Evolutionary conservation across 2,113 vertebrate genomes (phyloP), one percentile per base, ranked within the genome.

Genomic region (Strigops habroptila): DNA sequence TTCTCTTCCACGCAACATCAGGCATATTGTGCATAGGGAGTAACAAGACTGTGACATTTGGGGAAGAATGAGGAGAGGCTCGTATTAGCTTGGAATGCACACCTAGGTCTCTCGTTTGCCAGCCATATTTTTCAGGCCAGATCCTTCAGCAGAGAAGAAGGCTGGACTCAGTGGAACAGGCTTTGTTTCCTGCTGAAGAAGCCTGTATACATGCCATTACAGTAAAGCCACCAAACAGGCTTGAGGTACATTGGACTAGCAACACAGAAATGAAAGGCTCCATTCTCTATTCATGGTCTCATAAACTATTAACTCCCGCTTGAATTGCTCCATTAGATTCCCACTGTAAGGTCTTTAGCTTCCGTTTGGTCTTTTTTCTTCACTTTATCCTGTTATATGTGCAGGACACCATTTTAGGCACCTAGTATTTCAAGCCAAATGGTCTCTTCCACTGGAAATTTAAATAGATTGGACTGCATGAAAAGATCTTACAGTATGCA

Each of bases 231-330:
- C 60, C 64, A 52, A 84, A 37, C 28, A 86, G 49, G 35, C 24
- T 75, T 63, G 23, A 48, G 13, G 37, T 21, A 68, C 55, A 1
- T 43, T 48, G 55, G 43, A 28, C 27, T 49, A 39, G 43, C 12
- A 64, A 55, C 33, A 18, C 43, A 68, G 74, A 81, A 91, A 75
- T 84, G 14, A 94, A 96, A 93, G 76, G 33, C 33, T 78, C 18
- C n/a, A 65, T 94, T 96, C 82, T 96, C 64, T 88, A 62, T 92
- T 96, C 83, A 91, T 23, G 24, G 35, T 14, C 55, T 81, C 55
- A 35, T 67, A 81, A 91, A 81, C 60, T 44, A 21, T 55, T 88
- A 70, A 75, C 88, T 95, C 62, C 73, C 76, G 44, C 69, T 82
- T 57, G 63, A 88, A 84, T 41, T 57, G 30, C 57, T 86, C 77